These are phyloP conservation scores for Cynopterus brachyotis DNA, from an alignment of 2,113 vertebrate species.

Conservation along the genomic window DNA sequence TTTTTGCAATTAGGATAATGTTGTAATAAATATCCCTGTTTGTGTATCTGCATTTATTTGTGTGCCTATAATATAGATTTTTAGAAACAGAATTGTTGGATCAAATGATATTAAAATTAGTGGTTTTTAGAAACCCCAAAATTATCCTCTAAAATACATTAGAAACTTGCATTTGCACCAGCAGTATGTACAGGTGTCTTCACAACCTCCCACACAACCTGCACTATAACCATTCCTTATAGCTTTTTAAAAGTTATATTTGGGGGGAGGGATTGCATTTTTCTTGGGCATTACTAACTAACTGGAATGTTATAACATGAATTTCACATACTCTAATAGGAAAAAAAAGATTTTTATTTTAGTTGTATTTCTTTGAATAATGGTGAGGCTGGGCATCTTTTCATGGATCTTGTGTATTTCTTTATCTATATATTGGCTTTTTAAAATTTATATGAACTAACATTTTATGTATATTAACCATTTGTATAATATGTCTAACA, in stretches of 20 bases:
- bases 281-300: background rate
- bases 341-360: background rate
- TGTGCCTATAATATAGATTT: background rate
- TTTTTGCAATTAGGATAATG: background rate
- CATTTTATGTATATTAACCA: background rate
- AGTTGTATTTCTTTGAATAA: background rate
- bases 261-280: background rate
- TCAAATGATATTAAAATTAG: background rate
- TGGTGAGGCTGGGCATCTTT: background rate
- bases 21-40: background rate
- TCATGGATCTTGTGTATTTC: background rate
- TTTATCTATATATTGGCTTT: background rate
- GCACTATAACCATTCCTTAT: background rate
- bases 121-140: background rate
- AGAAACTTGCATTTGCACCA: background rate
- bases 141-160: background rate
- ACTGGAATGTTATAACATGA: background rate
- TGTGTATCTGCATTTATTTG: background rate
- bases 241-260: background rate
- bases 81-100: background rate
- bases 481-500: background rate
- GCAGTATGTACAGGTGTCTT: background rate
- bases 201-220: background rate
- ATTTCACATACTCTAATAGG: background rate
- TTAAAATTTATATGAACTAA: background rate